These are phyloP conservation scores for Aphelinus atriplicis DNA, from an alignment of 1,140 invertebrate species.

Conservation along the genomic window DNA sequence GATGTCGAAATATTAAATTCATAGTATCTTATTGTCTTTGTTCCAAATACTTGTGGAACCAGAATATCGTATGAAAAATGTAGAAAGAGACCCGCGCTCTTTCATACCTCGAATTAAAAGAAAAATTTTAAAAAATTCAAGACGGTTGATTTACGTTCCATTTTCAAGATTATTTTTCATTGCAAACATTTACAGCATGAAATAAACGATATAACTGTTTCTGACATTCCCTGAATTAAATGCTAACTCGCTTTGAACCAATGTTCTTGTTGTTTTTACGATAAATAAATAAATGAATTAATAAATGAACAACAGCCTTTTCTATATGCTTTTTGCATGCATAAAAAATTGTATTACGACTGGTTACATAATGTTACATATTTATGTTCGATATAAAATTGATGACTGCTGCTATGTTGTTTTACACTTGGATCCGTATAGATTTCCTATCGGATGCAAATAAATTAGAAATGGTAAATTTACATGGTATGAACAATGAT, in stretches of 20 bases:
- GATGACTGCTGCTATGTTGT: conserved; percentile 33
- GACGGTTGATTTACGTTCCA: neutral
- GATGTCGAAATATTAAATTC: conserved; percentile 6
- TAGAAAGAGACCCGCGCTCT: too few species aligned
- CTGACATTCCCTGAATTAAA: conserved; percentile 14
- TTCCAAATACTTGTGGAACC: too few species aligned
- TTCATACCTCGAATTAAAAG: too few species aligned
- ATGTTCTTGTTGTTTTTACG: conserved; percentile 18
- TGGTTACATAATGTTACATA: conserved; percentile 32
- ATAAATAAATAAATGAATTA: conserved; percentile 16
- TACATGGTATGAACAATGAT: conserved; percentile 15
- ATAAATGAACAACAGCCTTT: conserved; percentile 18
- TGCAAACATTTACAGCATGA: too few species aligned
- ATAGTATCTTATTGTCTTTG: too few species aligned
- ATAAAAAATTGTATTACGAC: conserved; percentile 33
- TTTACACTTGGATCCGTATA: conserved; percentile 27
- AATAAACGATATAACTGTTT: neutral
- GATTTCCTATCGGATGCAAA: conserved; percentile 3
- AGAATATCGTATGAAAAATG: too few species aligned
- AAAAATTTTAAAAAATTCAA: neutral
- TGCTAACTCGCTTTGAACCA: conserved; percentile 24
- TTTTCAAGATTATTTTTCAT: neutral
- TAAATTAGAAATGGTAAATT: conserved; percentile 15
- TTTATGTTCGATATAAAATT: conserved; percentile 36
- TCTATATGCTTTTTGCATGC: conserved; percentile 19